Percentiles rank a stretch among this genome's conserved stretches.
Evolutionary conservation across 1,140 invertebrate genomes (phyloP).

Genomic region (Scaptomyza pallida): DNA sequence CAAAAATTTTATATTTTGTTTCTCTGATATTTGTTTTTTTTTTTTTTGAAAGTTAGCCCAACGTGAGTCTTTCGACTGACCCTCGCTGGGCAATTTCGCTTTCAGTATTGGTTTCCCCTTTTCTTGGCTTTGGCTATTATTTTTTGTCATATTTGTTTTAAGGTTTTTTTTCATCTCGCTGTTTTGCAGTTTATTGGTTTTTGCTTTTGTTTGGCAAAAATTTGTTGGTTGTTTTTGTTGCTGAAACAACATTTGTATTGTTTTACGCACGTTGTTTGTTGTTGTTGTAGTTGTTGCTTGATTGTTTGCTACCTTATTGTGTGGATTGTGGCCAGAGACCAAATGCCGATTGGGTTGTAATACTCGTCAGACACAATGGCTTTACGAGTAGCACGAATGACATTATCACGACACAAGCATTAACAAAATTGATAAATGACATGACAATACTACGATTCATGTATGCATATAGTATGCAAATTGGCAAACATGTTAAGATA

Average conservation of each 20-base stretch:
- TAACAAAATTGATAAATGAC: slow-evolving; percentile 30
- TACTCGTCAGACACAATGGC: slow-evolving; percentile 13
- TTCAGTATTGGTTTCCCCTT: slow-evolving; percentile 21
- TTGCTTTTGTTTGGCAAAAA: slow-evolving; percentile 19
- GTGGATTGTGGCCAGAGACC: not conserved
- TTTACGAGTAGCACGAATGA: slow-evolving; percentile 11
- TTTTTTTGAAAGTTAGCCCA: too few species aligned
- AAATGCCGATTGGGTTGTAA: slow-evolving; percentile 14
- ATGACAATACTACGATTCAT: slow-evolving; percentile 11
- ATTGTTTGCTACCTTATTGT: slow-evolving; percentile 33
- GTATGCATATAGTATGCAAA: slow-evolving; percentile 46
- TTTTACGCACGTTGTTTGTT: slow-evolving; percentile 20
- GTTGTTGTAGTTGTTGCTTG: not conserved
- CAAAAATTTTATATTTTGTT: too few species aligned
- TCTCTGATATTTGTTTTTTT: too few species aligned
- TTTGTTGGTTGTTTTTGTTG: too few species aligned
- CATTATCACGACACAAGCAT: slow-evolving; percentile 12
- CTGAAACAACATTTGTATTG: slow-evolving; percentile 30
- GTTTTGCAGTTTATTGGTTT: slow-evolving; percentile 12
- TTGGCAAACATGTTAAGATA: slow-evolving; percentile 2
- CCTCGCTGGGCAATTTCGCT: slow-evolving; percentile 14
- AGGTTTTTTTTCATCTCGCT: slow-evolving; percentile 1
- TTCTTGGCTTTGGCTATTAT: slow-evolving; percentile 5
- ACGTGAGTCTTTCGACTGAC: not conserved
- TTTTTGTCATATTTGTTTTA: slow-evolving; percentile 5